These are phyloP conservation scores for Paramuricea clavata DNA, from an alignment of 92 coral and sea anemone species.

Conservation along the genomic window DNA sequence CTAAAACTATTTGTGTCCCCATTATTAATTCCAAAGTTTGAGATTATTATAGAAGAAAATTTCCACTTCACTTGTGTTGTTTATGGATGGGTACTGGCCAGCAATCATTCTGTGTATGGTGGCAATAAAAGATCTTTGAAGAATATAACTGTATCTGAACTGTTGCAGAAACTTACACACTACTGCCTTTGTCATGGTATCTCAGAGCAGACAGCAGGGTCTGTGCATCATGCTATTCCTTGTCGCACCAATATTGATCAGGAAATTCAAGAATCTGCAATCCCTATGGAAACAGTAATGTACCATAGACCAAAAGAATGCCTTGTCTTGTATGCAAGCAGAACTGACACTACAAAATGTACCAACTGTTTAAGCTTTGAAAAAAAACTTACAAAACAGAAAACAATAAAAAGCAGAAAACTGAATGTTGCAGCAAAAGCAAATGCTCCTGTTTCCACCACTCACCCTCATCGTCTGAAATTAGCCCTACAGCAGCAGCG, in stretches of 20 bases:
- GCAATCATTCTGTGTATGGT: slow-evolving; percentile 65
- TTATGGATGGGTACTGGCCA: slow-evolving; percentile 72
- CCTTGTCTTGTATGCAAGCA: neutral
- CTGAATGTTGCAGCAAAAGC: slow-evolving; percentile 8
- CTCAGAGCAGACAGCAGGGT: slow-evolving; percentile 35
- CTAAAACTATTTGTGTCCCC: slow-evolving; percentile 19
- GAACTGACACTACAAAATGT: neutral
- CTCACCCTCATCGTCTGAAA: neutral
- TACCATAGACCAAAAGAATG: slow-evolving; percentile 9
- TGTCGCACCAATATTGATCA: slow-evolving; percentile 34
- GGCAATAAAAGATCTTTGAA: slow-evolving; percentile 43
- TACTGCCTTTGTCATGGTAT: slow-evolving; percentile 54
- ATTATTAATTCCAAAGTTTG: slow-evolving; percentile 60
- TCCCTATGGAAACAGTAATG: neutral
- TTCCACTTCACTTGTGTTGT: slow-evolving; percentile 66
- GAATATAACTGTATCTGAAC: slow-evolving; percentile 67
- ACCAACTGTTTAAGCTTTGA: slow-evolving; percentile 3
- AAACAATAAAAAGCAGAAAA: slow-evolving; percentile 6
- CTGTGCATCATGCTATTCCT: slow-evolving; percentile 68
- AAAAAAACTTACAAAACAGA: neutral
- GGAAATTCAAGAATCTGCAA: slow-evolving; percentile 7
- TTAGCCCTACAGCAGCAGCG: slow-evolving; percentile 16
- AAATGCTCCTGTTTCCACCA: slow-evolving; percentile 14
- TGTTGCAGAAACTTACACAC: slow-evolving; percentile 24
- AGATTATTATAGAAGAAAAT: slow-evolving; percentile 68